Evolutionary conservation across 2,113 vertebrate genomes (phyloP).

Genomic region (Amphiprion ocellaris): DNA sequence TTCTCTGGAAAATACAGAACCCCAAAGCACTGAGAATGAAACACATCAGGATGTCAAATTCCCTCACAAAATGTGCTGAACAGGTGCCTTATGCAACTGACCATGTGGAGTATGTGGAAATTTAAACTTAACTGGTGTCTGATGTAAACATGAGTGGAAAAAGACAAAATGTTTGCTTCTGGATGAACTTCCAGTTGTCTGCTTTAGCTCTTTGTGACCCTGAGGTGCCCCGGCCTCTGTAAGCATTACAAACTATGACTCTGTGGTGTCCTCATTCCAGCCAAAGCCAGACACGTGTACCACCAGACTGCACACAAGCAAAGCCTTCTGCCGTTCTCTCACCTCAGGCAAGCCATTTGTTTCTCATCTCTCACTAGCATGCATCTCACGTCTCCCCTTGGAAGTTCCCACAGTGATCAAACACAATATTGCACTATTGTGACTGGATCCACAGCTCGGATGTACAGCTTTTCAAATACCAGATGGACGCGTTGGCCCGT

Average conservation of each 20-base stretch:
- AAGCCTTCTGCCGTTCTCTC: conserved; percentile 70
- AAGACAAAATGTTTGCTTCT: conserved; percentile 35
- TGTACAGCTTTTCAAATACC: conserved; percentile 49
- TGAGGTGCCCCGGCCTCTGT: conserved; percentile 53
- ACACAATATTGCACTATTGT: conserved; percentile 41
- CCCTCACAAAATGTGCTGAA: neutral
- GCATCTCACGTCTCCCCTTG: conserved; percentile 28
- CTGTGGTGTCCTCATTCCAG: conserved; percentile 62
- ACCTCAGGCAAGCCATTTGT: conserved; percentile 69
- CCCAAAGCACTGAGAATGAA: neutral
- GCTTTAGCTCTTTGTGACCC: conserved; percentile 34
- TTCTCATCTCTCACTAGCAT: conserved; percentile 54
- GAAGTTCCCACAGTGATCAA: conserved; percentile 48
- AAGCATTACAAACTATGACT: conserved; percentile 62
- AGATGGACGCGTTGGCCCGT: conserved; percentile 45
- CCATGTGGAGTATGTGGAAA: neutral
- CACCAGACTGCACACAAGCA: conserved; percentile 64
- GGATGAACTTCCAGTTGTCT: conserved; percentile 25
- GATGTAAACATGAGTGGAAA: neutral
- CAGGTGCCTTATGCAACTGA: neutral
- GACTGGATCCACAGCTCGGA: conserved; percentile 32
- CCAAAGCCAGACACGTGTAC: conserved; percentile 50
- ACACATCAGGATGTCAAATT: neutral
- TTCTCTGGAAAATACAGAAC: neutral
- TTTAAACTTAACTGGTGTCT: neutral